Percentiles rank a stretch among this genome's conserved stretches.
phyloP scores from a whole-genome alignment of 2,888 invertebrate species.

The Drosophila percnosoma region DNA sequence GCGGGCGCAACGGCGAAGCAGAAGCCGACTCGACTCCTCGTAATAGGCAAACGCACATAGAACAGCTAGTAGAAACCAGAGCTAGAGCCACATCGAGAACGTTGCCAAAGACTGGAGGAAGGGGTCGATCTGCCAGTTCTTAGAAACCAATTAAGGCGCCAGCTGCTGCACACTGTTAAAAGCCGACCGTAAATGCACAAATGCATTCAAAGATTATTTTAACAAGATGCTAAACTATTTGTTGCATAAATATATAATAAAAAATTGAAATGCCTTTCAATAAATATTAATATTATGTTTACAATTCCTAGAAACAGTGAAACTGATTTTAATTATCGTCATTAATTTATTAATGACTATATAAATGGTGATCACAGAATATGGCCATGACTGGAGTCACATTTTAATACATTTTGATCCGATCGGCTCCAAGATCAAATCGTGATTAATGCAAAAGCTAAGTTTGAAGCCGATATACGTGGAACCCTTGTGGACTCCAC shows the following conservation, averaged over 20 bases:
- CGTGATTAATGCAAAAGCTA: not conserved
- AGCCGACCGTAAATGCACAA: not conserved
- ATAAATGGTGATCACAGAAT: not conserved
- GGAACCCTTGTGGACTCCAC: not conserved
- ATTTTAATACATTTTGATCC: not conserved
- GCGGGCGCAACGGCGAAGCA: constrained; percentile 55
- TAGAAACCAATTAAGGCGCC: constrained; percentile 77
- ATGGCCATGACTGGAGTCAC: not conserved
- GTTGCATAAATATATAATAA: not conserved
- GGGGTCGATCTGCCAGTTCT: constrained; percentile 68
- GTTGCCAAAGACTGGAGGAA: constrained; percentile 49
- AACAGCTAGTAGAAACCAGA: constrained; percentile 32
- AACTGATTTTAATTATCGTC: not conserved
- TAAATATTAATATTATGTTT: not conserved
- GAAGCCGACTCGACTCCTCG: constrained; percentile 32
- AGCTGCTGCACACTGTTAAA: constrained; percentile 53
- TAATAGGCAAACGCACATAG: constrained; percentile 65
- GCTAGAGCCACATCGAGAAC: constrained; percentile 35
- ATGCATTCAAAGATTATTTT: too few relatives aligned
- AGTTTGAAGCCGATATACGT: not conserved
- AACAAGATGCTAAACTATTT: not conserved
- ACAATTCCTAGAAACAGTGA: not conserved
- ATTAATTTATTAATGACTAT: not conserved
- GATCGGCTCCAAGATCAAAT: not conserved
- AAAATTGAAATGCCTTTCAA: not conserved